A percentile compares a stretch with the other conserved stretches of the same genome.
Conservation (phyloP, 2,888 invertebrate species). For the Torymus texanus region DNA sequence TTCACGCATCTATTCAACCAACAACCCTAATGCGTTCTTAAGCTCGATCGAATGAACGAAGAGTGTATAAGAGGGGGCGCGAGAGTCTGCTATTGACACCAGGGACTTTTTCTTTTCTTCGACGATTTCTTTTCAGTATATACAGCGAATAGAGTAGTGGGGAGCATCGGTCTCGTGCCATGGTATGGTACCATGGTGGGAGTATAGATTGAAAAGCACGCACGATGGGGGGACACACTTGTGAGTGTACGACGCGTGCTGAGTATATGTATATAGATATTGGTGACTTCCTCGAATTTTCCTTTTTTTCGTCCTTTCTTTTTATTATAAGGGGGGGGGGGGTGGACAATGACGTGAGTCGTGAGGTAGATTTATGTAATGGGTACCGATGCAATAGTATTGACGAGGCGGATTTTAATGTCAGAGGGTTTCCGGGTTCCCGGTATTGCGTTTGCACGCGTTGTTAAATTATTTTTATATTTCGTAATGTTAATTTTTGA, state of each 20-base stretch:
- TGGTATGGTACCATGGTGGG: neutral
- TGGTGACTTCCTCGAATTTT: conserved; percentile 40
- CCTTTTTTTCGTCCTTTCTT: conserved; percentile 1
- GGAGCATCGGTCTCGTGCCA: conserved; percentile 36
- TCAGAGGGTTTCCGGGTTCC: too few relatives aligned
- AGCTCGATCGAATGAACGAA: conserved; percentile 52
- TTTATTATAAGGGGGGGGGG: neutral
- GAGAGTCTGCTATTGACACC: conserved; percentile 3
- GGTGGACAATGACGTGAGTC: conserved; percentile 9
- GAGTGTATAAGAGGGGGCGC: conserved; percentile 47
- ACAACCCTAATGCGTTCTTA: conserved; percentile 54
- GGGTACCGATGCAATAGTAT: too few relatives aligned
- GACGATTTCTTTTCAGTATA: neutral
- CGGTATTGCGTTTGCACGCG: too few relatives aligned
- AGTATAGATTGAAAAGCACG: neutral
- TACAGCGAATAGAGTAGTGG: neutral
- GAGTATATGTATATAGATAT: conserved; percentile 23
- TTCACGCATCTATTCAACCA: neutral
- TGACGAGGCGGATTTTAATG: too few relatives aligned
- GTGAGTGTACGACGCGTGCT: conserved; percentile 3
- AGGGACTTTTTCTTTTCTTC: neutral
- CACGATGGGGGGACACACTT: neutral
- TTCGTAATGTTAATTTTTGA: too few relatives aligned
- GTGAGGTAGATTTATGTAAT: too few relatives aligned
- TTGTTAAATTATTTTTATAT: too few relatives aligned